Evolutionary conservation across 2,888 invertebrate species (phyloP), one percentile per base, ranked within the genome.

Genomic region (Pimpla rufipes): DNA sequence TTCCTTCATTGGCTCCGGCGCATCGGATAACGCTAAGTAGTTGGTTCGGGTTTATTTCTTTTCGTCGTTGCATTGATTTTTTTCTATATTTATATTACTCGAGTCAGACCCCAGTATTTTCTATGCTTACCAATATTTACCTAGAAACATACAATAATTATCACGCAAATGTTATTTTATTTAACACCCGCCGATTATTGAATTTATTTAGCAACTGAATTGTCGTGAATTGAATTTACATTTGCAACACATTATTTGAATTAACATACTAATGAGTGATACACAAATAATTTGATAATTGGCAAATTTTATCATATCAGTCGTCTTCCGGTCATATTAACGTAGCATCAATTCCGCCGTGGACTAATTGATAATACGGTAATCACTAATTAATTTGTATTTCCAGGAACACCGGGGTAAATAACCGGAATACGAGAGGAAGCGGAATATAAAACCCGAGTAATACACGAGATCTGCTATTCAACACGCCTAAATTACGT

Each of bases 401-500:
- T n/a, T 35, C 13, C 21, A 3, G 18, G 16, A 11, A 37, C 8
- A n/a, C 13, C 18, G 7, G 8, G 2, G 35, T n/a, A 35, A 57
- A 57, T 35, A 57, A 57, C 16, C 18, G 7, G 59, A 16, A 35
- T 18, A 11, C 6, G 6, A 64, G 40, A 16, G 37, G 21, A 10
- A 40, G n/a, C 35, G 21, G 40, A 64, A 42, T 37, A 40, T 62
- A n/a, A 57, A 57, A 29, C 57, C n/a, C 37, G 59, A 37, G 35
- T 37, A 37, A n/a, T n/a, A 35, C 29, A 59, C 16, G 5, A 35
- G 37, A 16, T 37, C 7, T n/a, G 35, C 8, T 59, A 16, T 16
- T 8, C 8, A 59, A 59, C 1, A 16, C 13, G 37, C 16, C 8
- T 7, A 37, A 37, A 59, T 59, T 59, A 59, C n/a, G 16, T 35